A percentile compares a stretch with the other conserved stretches of the same genome.
phyloP scores from a whole-genome alignment of 1,140 invertebrate genomes.

The Sinonovacula constricta region DNA sequence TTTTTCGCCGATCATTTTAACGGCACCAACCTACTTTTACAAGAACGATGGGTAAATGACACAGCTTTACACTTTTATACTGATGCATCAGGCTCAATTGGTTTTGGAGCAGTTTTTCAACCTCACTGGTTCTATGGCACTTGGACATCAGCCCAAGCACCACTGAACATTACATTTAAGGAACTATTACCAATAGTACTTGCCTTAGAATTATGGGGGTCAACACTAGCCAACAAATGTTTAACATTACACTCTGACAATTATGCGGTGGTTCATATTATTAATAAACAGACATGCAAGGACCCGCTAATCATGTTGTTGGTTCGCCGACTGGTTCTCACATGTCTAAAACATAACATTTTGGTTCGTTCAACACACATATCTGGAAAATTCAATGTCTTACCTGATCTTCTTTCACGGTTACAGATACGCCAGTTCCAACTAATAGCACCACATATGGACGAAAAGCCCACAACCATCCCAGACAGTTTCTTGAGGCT shows the following conservation, averaged over 20 bases:
- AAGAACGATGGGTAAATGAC: constrained; percentile 17
- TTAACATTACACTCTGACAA: constrained; percentile 50
- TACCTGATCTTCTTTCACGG: too few relatives aligned
- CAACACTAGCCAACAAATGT: constrained; percentile 12
- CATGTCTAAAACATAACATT: constrained; percentile 43
- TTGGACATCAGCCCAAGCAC: not conserved
- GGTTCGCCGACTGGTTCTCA: constrained; percentile 33
- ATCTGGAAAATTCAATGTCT: constrained; percentile 33
- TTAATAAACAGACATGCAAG: constrained; percentile 44
- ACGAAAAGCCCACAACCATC: too few relatives aligned
- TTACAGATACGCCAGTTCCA: too few relatives aligned
- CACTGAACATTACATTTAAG: constrained; percentile 26
- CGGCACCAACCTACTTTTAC: constrained; percentile 26
- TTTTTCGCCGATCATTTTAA: constrained; percentile 45
- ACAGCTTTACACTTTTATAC: constrained; percentile 26
- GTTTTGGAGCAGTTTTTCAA: constrained; percentile 20
- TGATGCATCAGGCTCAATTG: constrained; percentile 19
- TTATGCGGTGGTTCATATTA: constrained; percentile 35
- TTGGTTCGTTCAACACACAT: constrained; percentile 30
- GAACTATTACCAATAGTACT: constrained; percentile 52
- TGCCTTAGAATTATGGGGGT: constrained; percentile 37
- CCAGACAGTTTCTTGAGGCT: too few relatives aligned
- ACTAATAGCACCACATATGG: too few relatives aligned
- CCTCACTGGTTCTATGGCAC: constrained; percentile 28
- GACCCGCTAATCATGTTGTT: constrained; percentile 26